Base-by-base conservation (phyloP, 2,113 vertebrate genomes). In the Lota lota region DNA sequence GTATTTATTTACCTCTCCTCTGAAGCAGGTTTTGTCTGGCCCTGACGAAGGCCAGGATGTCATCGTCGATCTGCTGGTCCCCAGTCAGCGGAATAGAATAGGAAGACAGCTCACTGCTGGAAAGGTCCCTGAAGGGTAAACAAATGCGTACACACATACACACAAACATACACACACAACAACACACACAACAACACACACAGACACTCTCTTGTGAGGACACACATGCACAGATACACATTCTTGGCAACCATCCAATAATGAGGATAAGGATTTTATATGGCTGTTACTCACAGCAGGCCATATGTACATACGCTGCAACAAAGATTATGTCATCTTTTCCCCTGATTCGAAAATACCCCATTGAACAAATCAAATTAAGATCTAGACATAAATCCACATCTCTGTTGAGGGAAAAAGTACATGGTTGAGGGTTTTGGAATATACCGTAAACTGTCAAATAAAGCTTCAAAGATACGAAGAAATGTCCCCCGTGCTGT, bases 21-120 rank as follows among this genome's bases (percentile, higher is more conserved):
- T 59, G 51, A 7, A 51, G 8, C 40, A 98, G 85, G 64, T 63
- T 94, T 77, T 96, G 90, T 69, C 96, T 92, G 72, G 97, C 97
- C 81, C 88, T 94, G 79, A 96, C 79, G 85, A 99, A 99, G 50
- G 95, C 97, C 85, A 95, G 75, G 76, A 98, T 96, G 82, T 97
- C 94, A 2, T 92, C 91, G 79, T 98, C 96, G 0, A 90, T 90
- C 85, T 93, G 88, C 54, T 86, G 90, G 83, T 98, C 94, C 87
- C 96, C 96, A 18, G 95, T 98, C 79, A 96, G 88, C 1, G 92
- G 91, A 72, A 96, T 70, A 56, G 93, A 89, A 4, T 88, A 80
- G 66, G 93, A 68, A 11, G 91, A 80, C 11, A 87, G 66, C 3
- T 74, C 73, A 53, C 84, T 68, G 65, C 62, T 74, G 51, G 75